Conservation (phyloP, 2,888 invertebrate genomes). For the Drosophila nr. medialis region DNA sequence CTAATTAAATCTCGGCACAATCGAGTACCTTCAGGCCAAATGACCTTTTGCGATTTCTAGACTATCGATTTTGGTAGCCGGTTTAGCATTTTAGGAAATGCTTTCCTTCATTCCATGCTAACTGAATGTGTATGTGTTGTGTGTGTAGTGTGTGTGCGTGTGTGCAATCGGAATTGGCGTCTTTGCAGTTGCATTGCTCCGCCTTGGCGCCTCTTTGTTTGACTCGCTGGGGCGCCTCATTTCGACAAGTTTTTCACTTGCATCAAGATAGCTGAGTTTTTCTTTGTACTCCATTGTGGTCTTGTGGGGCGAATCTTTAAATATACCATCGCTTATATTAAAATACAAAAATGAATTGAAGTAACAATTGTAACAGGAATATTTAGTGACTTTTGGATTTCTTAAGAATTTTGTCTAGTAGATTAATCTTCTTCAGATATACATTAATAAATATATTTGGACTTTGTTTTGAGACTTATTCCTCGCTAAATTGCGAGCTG, state of each 20-base stretch:
- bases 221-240: conserved; percentile 2
- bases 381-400: background rate
- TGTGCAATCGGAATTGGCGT: conserved; percentile 9
- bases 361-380: background rate
- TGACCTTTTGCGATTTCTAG: conserved; percentile 23
- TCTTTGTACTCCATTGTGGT: conserved; percentile 13
- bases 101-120: background rate
- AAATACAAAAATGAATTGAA: background rate
- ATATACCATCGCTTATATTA: background rate
- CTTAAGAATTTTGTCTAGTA: background rate
- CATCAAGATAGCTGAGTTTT: conserved; percentile 10
- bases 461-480: conserved; percentile 17
- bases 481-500: background rate
- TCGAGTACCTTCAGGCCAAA: background rate
- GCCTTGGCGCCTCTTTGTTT: conserved; percentile 45
- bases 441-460: background rate
- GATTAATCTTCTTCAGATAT: background rate
- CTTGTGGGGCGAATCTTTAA: conserved; percentile 1
- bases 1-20: conserved; percentile 11
- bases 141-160: background rate
- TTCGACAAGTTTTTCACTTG: conserved; percentile 19
- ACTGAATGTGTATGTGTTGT: background rate
- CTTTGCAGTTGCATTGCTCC: conserved; percentile 39
- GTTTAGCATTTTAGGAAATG: conserved; percentile 39
- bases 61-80: conserved; percentile 66